Evolutionary conservation across 2,113 vertebrate species (phyloP).

Genomic region (Actenoides lindsayi): DNA sequence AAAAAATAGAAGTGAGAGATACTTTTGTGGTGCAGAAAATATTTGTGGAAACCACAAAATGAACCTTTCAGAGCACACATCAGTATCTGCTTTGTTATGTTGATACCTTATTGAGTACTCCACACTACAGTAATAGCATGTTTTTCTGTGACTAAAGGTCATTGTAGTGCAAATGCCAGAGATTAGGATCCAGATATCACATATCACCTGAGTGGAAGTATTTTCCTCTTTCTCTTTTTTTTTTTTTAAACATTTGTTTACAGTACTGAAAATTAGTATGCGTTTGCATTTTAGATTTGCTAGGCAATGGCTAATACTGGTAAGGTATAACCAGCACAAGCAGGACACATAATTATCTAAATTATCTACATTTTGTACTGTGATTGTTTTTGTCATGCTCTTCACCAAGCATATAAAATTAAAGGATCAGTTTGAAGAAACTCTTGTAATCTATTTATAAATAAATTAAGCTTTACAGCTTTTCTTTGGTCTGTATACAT

Average conservation of each 20-base stretch:
- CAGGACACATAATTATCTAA: neutral
- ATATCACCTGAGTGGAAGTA: neutral
- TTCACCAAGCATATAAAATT: neutral
- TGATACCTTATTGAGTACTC: neutral
- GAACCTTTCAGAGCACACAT: neutral
- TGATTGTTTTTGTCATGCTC: neutral
- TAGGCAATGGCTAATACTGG: neutral
- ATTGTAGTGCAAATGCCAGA: neutral
- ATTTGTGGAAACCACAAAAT: neutral
- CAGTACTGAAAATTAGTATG: neutral
- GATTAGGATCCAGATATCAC: neutral
- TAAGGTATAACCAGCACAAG: neutral
- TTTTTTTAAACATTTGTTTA: neutral
- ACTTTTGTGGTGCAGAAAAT: neutral
- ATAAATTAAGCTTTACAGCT: constrained; percentile 37
- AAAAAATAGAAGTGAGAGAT: neutral
- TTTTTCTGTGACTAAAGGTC: neutral
- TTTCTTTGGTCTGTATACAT: neutral
- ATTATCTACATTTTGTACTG: neutral
- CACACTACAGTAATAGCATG: neutral
- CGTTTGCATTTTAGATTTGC: neutral
- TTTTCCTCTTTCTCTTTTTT: neutral
- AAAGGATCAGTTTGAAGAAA: constrained; percentile 28
- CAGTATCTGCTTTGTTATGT: neutral
- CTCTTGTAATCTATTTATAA: constrained; percentile 43